Evolutionary conservation across 2,888 invertebrate genomes (phyloP).

Genomic region (Sycophila texana): DNA sequence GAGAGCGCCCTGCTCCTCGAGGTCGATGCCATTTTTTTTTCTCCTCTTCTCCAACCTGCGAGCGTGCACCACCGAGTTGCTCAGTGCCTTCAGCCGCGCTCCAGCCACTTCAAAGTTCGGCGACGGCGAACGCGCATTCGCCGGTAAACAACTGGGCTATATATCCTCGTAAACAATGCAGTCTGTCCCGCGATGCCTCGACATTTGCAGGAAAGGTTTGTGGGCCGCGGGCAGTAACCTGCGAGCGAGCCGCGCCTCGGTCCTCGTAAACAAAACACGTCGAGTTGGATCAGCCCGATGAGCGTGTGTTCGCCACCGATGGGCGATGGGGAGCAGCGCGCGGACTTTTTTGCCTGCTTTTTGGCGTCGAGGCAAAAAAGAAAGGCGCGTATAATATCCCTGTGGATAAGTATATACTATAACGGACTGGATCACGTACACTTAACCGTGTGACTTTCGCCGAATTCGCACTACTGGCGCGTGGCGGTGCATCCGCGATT

Average conservation of each 20-base stretch:
- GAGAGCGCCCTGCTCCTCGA: constrained; percentile 12
- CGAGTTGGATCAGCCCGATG: neutral
- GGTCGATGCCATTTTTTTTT: constrained; percentile 19
- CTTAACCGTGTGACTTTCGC: too few relatives aligned
- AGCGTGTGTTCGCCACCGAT: neutral
- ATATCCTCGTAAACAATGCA: constrained; percentile 17
- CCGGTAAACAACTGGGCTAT: constrained; percentile 13
- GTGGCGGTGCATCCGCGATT: neutral
- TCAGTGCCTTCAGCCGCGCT: neutral
- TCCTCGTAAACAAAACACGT: neutral
- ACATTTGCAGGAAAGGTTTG: constrained; percentile 7
- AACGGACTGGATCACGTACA: too few relatives aligned
- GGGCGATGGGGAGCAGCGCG: too few relatives aligned
- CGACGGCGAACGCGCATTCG: neutral
- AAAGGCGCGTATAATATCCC: neutral
- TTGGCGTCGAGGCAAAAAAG: neutral
- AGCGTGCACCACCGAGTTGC: too few relatives aligned
- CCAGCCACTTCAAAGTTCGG: neutral
- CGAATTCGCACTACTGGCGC: neutral
- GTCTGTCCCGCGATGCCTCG: neutral
- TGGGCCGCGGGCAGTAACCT: neutral
- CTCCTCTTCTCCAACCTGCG: too few relatives aligned
- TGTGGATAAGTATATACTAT: neutral
- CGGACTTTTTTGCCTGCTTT: neutral
- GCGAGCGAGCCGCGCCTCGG: neutral